Evolutionary conservation across 2,113 vertebrate genomes (phyloP), one percentile per base, ranked within the genome.

Genomic region (Argyrosomus japonicus): DNA sequence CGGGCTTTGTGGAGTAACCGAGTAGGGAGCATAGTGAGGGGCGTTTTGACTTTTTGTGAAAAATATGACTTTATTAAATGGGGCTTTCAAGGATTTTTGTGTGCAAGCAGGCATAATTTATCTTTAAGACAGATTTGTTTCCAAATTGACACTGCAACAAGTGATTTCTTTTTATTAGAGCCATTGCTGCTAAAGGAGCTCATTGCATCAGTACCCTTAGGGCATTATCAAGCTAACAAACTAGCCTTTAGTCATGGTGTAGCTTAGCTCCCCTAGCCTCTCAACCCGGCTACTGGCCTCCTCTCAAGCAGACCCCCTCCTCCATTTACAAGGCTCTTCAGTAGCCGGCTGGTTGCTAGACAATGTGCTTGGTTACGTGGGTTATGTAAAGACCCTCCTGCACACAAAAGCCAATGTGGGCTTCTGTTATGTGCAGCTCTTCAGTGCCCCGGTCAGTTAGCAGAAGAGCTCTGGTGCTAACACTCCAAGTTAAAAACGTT

Each of bases 311-410:
- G 87, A 87, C 91, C 93, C 86, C 87, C 90, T 82, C 90, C 83
- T 87, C 88, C 85, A 83, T 94, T 94, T 94, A 94, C 91, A 91
- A 93, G 93, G 88, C 91, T 79, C 94, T 95, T 93, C 89, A 94
- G 90, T 72, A 45, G 86, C 77, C 45, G 79, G 80, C 90, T 75
- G 93, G 95, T 95, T 95, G 95, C 95, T 95, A 95, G 95, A 95
- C 95, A 95, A 94, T 95, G 93, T 86, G 93, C 92, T 93, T 95
- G 94, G 94, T 95, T 95, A 93, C 94, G 94, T 92, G 93, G 94
- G 95, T 95, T 95, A 95, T 95, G 94, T 95, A 95, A 95, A 96
- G 95, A 94, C 93, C 93, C 95, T 95, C 93, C 89, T 95, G 91
- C 90, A 87, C 92, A 95, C 94, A 95, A 96, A 95, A 93, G 95